Evolutionary conservation across 2,888 invertebrate species (phyloP), one percentile per base, ranked within the genome.

Genomic region (Furcula furcula): DNA sequence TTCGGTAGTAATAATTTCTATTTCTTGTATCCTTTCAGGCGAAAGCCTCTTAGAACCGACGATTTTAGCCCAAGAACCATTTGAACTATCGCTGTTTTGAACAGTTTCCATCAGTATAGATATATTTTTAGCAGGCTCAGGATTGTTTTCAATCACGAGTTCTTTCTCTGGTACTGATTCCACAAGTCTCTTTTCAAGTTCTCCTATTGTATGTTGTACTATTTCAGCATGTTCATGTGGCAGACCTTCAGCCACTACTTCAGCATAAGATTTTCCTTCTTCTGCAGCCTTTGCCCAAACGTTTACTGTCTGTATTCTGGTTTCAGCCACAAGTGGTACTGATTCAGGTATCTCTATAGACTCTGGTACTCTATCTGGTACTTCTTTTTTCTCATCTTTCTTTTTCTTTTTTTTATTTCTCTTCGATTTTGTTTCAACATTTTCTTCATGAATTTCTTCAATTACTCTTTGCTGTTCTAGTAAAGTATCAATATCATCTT

Each of bases 211-310:
- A 36, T 49, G 26, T 27, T 50, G 40, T 18, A 44, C 33, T 29
- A 34, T 42, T 35, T 60, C 55, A 26, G 32, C 46, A 20, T 65
- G 40, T 54, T 61, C 65, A 9, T 48, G 40, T n/a, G 51, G 31
- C 23, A 83, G 54, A 1, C 83, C 76, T 56, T 90, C 88, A 10
- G 92, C 91, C 4, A 94, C 82, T 19, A 94, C 91, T 74, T 93
- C 92, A 11, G 94, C 94, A 59, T 94, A 94, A 0, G 94, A 93
- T 74, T 93, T 94, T 0, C 90, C 91, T 45, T 92, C 92, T 22
- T 87, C 81, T 29, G 80, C 69, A 20, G 82, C 50, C 58, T 80
- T 84, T n/a, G 71, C 65, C 91, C 91, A 91, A 12, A 90, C 80
- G 59, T 90, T 90, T 10, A 65, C 36, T 25, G 65, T 52, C 29